Conservation (phyloP, 2,113 vertebrate genomes). For the Pyxicephalus adspersus region DNA sequence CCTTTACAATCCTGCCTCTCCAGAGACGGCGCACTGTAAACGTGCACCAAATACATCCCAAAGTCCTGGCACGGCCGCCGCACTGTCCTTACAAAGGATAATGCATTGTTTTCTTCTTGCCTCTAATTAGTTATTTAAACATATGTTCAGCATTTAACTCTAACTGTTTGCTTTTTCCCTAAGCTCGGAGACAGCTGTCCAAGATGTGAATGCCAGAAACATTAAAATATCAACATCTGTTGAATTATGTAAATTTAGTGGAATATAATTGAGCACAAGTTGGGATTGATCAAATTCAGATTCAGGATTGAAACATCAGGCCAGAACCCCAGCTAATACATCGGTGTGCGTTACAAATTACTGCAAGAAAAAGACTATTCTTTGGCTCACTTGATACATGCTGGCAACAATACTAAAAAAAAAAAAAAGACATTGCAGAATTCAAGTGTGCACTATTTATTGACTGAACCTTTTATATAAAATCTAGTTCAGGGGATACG, state of each 20-base stretch:
- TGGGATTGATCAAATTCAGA: conserved; percentile 75
- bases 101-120: conserved; percentile 76
- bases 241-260: conserved; percentile 86
- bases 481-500: no score
- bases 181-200: conserved; percentile 85
- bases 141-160: conserved; percentile 88
- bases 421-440: neutral
- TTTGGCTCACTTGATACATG: neutral
- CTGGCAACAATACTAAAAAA: neutral
- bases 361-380: conserved; percentile 21
- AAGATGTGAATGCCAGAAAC: conserved; percentile 82
- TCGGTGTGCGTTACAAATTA: conserved; percentile 66
- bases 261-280: conserved; percentile 83
- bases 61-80: conserved; percentile 61
- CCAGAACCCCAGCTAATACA: conserved; percentile 67
- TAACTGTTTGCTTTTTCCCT: conserved; percentile 85
- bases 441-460: neutral
- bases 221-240: conserved; percentile 88
- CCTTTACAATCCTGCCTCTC: conserved; percentile 27
- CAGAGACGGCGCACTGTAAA: conserved; percentile 60
- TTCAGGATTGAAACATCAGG: conserved; percentile 74
- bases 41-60: conserved; percentile 59
- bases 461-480: neutral
- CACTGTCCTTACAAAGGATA: conserved; percentile 79
- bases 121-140: conserved; percentile 85